Conservation (phyloP, 2,113 vertebrate genomes). For the Typhlomys cinereus region DNA sequence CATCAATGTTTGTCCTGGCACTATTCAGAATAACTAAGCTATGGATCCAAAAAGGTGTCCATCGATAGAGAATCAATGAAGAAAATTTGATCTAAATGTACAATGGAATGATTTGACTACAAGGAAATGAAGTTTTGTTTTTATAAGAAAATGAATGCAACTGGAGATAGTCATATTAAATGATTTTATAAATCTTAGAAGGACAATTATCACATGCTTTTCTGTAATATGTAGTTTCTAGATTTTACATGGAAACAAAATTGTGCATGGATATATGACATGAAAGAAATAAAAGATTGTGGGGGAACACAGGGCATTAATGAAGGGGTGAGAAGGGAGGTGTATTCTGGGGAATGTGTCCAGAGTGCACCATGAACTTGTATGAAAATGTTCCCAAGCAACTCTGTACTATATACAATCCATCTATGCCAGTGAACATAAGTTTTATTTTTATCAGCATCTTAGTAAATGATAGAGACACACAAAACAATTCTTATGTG, state of each 20-base stretch:
- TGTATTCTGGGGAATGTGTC: too few species aligned
- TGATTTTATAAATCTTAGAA: background rate
- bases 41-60: too few species aligned
- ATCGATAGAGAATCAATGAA: background rate
- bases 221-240: background rate
- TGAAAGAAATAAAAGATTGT: background rate
- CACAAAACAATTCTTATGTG: conserved; percentile 5
- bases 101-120: background rate
- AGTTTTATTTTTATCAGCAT: conserved; percentile 28
- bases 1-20: background rate
- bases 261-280: background rate
- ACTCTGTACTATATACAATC: too few species aligned
- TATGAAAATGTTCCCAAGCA: too few species aligned
- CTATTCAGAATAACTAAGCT: background rate
- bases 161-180: background rate
- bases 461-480: conserved; percentile 28
- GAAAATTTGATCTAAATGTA: background rate
- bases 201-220: background rate
- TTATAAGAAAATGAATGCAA: background rate
- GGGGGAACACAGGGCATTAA: background rate
- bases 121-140: background rate
- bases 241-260: background rate
- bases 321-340: too few species aligned
- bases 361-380: too few species aligned
- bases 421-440: too few species aligned